Base-by-base conservation (phyloP, 2,888 invertebrate species). In the Nowickia ferox region DNA sequence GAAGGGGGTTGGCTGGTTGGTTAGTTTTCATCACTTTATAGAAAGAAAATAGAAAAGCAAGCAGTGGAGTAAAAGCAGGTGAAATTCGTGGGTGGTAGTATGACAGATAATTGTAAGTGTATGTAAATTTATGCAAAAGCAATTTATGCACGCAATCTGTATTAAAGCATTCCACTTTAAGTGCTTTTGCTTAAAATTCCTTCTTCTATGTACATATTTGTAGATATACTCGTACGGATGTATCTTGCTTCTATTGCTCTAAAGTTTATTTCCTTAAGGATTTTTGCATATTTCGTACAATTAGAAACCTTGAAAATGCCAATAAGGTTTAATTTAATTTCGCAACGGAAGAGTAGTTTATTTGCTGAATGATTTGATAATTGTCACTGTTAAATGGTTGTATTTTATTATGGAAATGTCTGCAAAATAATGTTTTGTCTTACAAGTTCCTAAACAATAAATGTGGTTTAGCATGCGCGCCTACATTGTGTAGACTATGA, bases 71-170 rank as follows among this genome's bases (percentile, higher is more conserved):
- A 38, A 48, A 61, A 57, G 72, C 61, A 69, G 55, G 53, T 75
- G 42, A 69, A 57, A 48, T 48, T 44, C 22, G 51, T 68, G 76
- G 72, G 68, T 63, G 55, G 51, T 22, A 30, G 48, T 30, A 82
- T 78, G 82, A 75, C 82, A 82, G 74, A 40, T 68, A 77, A 74
- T 82, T 82, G 79, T 71, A 68, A 66, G 55, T 65, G 71, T 87
- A 88, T 89, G 88, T 88, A 89, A 87, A 90, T 75, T 68, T 75
- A 81, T 90, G 89, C 88, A 88, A 89, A 90, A 90, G 89, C 87
- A 87, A 87, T 89, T 89, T 90, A 88, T 89, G 88, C 90, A 90
- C 91, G 90, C 91, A 90, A 90, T 89, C 83, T 88, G 88, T 89
- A 88, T 85, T 77, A 83, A 69, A 81, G 88, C 87, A 86, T 83